These are phyloP conservation scores for Grantiella picta DNA, from an alignment of 2,113 vertebrate species.

Conservation along the genomic window DNA sequence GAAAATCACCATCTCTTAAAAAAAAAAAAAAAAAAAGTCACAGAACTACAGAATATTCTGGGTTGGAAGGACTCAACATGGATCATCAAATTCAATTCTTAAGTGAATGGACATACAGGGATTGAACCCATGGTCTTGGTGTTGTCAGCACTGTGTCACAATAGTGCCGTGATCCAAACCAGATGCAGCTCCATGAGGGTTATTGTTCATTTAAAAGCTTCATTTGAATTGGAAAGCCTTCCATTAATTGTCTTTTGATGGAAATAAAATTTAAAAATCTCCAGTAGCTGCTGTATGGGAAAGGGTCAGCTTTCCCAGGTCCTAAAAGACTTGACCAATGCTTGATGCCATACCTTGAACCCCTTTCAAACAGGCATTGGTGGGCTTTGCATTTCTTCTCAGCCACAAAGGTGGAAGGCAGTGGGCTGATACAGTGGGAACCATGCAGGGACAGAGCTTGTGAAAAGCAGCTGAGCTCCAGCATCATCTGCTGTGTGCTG, in stretches of 20 bases:
- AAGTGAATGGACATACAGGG: not conserved
- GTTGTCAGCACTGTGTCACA: not conserved
- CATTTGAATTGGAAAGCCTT: not conserved
- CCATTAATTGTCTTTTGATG: not conserved
- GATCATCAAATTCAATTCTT: not conserved
- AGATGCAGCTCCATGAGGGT: not conserved
- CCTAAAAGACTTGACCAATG: rapidly evolving
- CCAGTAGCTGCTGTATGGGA: not conserved
- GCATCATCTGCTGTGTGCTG: not conserved
- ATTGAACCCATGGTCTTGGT: not conserved
- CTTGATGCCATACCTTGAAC: not conserved
- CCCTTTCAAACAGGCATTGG: not conserved
- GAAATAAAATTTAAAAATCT: not conserved
- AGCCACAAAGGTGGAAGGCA: not conserved
- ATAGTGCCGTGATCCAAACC: not conserved
- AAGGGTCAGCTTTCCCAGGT: not conserved
- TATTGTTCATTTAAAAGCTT: not conserved
- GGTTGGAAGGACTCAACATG: not conserved
- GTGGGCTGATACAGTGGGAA: not conserved
- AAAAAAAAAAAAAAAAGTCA: not conserved
- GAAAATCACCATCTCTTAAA: not conserved
- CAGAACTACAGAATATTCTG: not conserved
- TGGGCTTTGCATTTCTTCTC: not conserved
- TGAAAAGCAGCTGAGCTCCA: not conserved
- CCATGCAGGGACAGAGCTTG: not conserved